phyloP scores from a whole-genome alignment of 37 sponge, comb jelly and placozoan genomes.

The Trichoplax adhaerens region DNA sequence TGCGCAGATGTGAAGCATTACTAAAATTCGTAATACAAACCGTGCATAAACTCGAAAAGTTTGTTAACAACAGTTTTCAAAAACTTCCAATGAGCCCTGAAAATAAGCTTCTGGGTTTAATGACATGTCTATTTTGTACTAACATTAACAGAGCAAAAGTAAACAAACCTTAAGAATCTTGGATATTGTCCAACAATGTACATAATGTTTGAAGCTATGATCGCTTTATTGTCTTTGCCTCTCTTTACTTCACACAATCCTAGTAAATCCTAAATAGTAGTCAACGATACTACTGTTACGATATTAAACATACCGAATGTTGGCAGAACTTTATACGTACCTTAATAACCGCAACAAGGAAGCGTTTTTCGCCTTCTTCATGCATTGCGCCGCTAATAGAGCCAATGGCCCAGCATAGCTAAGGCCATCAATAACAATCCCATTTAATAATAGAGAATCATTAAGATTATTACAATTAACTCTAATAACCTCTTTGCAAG shows the following conservation, averaged over 20 bases:
- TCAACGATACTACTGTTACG: not conserved
- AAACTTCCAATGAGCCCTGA: slow-evolving; percentile 98
- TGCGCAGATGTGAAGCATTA: not conserved
- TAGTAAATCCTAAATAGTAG: slow-evolving; percentile 50
- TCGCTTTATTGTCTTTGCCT: slow-evolving; percentile 99
- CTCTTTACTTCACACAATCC: slow-evolving; percentile 86
- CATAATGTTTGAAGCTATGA: slow-evolving; percentile 98
- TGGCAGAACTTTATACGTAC: slow-evolving; percentile 12
- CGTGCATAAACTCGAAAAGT: slow-evolving; percentile 99
- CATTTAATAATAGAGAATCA: not conserved
- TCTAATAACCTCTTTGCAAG: not conserved
- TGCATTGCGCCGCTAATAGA: slow-evolving; percentile 99
- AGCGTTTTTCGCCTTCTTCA: slow-evolving; percentile 97
- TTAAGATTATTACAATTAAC: not conserved
- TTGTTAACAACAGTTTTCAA: slow-evolving; percentile 99
- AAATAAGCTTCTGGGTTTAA: not conserved
- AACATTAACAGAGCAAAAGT: not conserved
- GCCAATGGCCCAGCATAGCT: slow-evolving; percentile 99
- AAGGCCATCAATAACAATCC: not conserved
- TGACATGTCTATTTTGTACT: not conserved
- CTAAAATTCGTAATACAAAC: slow-evolving; percentile 9
- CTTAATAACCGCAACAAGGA: slow-evolving; percentile 96
- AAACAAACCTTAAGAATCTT: slow-evolving; percentile 58
- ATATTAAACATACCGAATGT: not conserved
- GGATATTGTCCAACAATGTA: slow-evolving; percentile 99